These are phyloP conservation scores for Gastrophryne carolinensis DNA, from an alignment of 2,797 vertebrate genomes.

Conservation along the genomic window DNA sequence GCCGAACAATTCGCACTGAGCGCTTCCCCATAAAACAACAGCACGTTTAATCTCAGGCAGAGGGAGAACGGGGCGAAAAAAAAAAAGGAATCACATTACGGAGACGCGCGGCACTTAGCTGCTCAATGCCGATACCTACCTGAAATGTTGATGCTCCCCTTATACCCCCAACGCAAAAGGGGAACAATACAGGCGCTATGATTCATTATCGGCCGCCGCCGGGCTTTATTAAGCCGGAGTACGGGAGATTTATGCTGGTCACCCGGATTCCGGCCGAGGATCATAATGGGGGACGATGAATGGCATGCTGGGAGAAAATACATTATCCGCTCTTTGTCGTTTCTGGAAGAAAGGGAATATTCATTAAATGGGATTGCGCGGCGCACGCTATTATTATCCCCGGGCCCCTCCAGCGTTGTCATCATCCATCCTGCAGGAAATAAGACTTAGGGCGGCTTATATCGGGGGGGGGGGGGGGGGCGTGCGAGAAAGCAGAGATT, in stretches of 20 bases:
- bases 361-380: slow-evolving; percentile 12
- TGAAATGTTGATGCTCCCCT: neutral
- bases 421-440: slow-evolving; percentile 1
- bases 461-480: no score
- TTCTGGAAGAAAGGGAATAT: slow-evolving; percentile 17
- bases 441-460: neutral
- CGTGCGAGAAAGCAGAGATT: neutral
- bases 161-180: slow-evolving; percentile 8
- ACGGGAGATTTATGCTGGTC: slow-evolving; percentile 33
- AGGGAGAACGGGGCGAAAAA: neutral
- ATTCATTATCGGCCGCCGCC: slow-evolving; percentile 1
- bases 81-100: slow-evolving; percentile 18
- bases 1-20: neutral
- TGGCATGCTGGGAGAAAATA: neutral
- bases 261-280: neutral
- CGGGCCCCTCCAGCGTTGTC: slow-evolving; percentile 1
- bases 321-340: slow-evolving; percentile 8
- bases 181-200: slow-evolving; percentile 1
- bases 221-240: slow-evolving; percentile 24
- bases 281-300: neutral
- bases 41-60: slow-evolving; percentile 10
- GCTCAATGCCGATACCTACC: slow-evolving; percentile 15
- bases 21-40: slow-evolving; percentile 10
- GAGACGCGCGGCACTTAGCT: neutral
- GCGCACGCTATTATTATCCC: slow-evolving; percentile 29